Percentiles rank a stretch among this genome's conserved stretches.
These are phyloP conservation scores for Apomyelois bistriatella DNA, from an alignment of 2,888 invertebrate species.

Conservation along the genomic window DNA sequence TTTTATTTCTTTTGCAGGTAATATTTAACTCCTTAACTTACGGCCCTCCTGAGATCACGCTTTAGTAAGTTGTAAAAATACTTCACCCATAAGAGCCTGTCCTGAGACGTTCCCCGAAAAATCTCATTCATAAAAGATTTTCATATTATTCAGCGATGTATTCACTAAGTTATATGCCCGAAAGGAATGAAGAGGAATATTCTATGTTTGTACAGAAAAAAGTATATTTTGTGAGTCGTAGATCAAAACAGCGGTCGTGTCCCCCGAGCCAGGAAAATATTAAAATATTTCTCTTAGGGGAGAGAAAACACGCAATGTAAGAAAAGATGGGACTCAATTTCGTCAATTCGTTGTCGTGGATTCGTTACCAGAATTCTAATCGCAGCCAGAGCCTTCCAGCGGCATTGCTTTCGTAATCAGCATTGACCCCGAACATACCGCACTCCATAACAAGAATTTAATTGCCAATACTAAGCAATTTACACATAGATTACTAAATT, in stretches of 20 bases:
- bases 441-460: slow-evolving; percentile 54
- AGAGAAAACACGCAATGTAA: slow-evolving; percentile 61
- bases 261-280: slow-evolving; percentile 57
- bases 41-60: slow-evolving; percentile 24
- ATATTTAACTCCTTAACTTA: slow-evolving; percentile 37
- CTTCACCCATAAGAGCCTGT: slow-evolving; percentile 31
- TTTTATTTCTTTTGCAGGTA: slow-evolving; percentile 58
- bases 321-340: slow-evolving; percentile 74
- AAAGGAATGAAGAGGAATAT: slow-evolving; percentile 50
- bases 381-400: slow-evolving; percentile 55
- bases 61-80: slow-evolving; percentile 44
- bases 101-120: slow-evolving; percentile 33
- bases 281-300: slow-evolving; percentile 64
- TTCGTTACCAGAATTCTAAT: slow-evolving; percentile 74
- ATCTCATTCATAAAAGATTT: slow-evolving; percentile 56
- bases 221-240: slow-evolving; percentile 56
- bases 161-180: slow-evolving; percentile 54
- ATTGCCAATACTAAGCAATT: slow-evolving; percentile 33
- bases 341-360: slow-evolving; percentile 64
- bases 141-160: slow-evolving; percentile 50
- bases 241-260: slow-evolving; percentile 66
- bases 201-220: slow-evolving; percentile 50
- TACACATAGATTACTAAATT: slow-evolving; percentile 6
- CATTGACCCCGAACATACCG: slow-evolving; percentile 43
- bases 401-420: slow-evolving; percentile 60